Conservation (phyloP, 2,113 vertebrate genomes). For the Strigops habroptila region DNA sequence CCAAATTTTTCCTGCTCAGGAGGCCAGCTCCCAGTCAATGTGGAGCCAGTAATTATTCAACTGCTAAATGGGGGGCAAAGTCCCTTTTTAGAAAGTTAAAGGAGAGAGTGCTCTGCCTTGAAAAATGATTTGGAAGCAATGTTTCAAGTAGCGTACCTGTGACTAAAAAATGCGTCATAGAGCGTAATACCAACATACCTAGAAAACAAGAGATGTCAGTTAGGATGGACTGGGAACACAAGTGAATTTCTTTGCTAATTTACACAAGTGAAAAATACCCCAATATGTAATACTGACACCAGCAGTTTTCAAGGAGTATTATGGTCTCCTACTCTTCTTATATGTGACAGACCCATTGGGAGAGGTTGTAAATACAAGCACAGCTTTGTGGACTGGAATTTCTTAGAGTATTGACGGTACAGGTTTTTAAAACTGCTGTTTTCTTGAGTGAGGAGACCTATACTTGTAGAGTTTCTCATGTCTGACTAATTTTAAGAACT, state of each 20-base stretch:
- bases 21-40: neutral
- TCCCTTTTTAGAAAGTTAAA: neutral
- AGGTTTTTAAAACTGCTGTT: neutral
- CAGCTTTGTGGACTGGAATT: neutral
- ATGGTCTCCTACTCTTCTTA: neutral
- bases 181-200: neutral
- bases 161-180: neutral
- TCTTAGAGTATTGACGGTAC: neutral
- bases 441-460: neutral
- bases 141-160: neutral
- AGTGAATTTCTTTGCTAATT: neutral
- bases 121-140: neutral
- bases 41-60: conserved; percentile 6
- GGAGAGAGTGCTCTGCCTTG: neutral
- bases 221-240: neutral
- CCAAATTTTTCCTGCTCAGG: neutral
- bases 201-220: neutral
- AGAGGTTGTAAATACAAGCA: neutral
- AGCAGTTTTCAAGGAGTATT: neutral
- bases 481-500: neutral
- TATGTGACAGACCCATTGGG: neutral
- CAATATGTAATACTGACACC: neutral
- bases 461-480: neutral
- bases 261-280: neutral
- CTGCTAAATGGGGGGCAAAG: neutral